Evolutionary conservation across 1,140 invertebrate genomes (phyloP), one percentile per base, ranked within the genome.

Genomic region (Prorops nasuta): DNA sequence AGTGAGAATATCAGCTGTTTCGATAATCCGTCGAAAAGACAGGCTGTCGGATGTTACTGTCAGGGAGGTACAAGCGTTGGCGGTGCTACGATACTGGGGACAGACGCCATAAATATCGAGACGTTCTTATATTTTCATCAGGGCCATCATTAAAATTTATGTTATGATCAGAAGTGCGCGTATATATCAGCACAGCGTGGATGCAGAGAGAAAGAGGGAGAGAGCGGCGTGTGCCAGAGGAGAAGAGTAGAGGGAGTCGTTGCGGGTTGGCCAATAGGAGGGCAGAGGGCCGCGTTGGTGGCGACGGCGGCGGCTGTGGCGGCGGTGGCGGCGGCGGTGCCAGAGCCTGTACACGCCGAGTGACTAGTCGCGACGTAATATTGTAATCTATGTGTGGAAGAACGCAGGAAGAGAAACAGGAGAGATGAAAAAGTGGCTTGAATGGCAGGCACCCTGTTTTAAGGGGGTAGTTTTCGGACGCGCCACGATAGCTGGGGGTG

Each of bases 91-190:
- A 14, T 4, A 14, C 14, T 48, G 35, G 41, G 49, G 54, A 63
- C 59, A 66, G 60, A 60, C 53, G 55, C 55, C 69, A 71, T 77
- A 75, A 77, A 77, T 77, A 76, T 71, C 63, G 58, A 24, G 40
- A 49, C 64, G 68, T 71, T 76, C 74, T 77, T 76, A 78, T 78
- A 78, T 78, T 78, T 78, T 76, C 73, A 78, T 78, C 74, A 76
- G 62, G 58, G 65, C 63, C 64, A 66, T 76, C 72, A 76, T 76
- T 76, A 77, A 77, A 77, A 78, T 77, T 78, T 75, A 76, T 77
- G 74, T 75, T 73, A 72, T 62, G 69, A 76, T 72, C 68, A 77
- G 67, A 71, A 71, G 68, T 71, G 63, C 58, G 51, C 62, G 62
- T 70, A 72, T 74, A 72, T 69, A 72, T 71, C 71, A 72, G n/a